A percentile compares a stretch with the other conserved stretches of the same genome.
phyloP scores from a whole-genome alignment of 2,888 invertebrate genomes.

The Drymonia ruficornis region DNA sequence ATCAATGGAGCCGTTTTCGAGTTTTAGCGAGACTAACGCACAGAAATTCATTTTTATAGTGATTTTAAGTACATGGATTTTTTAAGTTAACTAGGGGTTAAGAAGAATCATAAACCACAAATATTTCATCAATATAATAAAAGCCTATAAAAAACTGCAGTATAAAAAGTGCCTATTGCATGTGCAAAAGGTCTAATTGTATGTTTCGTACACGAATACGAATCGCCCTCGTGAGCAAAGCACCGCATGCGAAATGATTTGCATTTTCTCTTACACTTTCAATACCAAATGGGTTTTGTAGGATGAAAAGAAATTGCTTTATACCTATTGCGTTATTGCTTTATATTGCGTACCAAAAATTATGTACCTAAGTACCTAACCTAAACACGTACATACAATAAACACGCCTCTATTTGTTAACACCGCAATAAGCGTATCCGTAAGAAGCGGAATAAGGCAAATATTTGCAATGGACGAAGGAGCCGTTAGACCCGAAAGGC shows the following conservation, averaged over 20 bases:
- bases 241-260: conserved; percentile 41
- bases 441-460: conserved; percentile 61
- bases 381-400: conserved; percentile 44
- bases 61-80: too few species aligned
- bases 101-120: too few species aligned
- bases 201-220: conserved; percentile 18
- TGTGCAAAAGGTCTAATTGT: not conserved
- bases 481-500: conserved; percentile 50
- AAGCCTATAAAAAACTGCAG: not conserved
- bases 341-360: too few species aligned
- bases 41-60: too few species aligned
- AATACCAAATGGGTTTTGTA: conserved; percentile 27
- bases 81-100: too few species aligned
- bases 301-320: conserved; percentile 28
- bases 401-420: conserved; percentile 63
- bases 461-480: conserved; percentile 66
- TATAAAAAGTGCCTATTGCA: not conserved
- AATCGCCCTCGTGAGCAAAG: conserved; percentile 24
- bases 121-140: too few species aligned
- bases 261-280: conserved; percentile 33
- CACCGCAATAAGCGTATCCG: conserved; percentile 72
- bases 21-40: too few species aligned
- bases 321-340: too few species aligned
- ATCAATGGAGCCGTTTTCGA: too few species aligned
- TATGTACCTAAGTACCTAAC: not conserved